Evolutionary conservation across 2,797 vertebrate genomes (phyloP).

Genomic region (Phylloscopus collybita): DNA sequence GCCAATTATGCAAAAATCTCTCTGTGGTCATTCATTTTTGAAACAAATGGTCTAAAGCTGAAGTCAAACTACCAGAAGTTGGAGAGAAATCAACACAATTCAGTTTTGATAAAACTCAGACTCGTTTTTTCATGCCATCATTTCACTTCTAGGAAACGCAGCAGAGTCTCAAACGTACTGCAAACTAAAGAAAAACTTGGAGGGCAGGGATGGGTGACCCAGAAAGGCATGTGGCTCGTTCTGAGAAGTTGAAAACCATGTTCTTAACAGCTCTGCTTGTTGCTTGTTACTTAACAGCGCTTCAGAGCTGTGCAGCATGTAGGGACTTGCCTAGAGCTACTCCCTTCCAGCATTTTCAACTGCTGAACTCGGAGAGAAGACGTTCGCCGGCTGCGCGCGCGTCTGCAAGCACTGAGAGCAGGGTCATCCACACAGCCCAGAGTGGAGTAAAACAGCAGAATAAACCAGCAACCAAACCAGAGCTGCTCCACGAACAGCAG

Average conservation of each 20-base stretch:
- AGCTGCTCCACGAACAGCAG: neutral
- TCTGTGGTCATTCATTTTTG: neutral
- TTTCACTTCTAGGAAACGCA: neutral
- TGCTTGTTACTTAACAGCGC: slow-evolving; percentile 32
- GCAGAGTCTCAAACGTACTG: neutral
- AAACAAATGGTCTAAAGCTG: neutral
- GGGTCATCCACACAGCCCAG: neutral
- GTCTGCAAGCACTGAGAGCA: neutral
- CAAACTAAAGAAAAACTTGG: neutral
- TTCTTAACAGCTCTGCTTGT: slow-evolving; percentile 53
- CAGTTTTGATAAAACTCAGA: neutral
- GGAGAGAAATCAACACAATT: neutral
- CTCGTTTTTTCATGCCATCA: neutral
- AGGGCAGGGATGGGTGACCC: neutral
- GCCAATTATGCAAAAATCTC: neutral
- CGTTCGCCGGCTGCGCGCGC: neutral
- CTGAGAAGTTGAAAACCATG: slow-evolving; percentile 30
- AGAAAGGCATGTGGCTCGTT: neutral
- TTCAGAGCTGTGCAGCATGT: slow-evolving; percentile 41
- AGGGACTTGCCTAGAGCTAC: slow-evolving; percentile 67
- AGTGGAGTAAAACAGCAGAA: neutral
- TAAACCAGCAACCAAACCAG: slow-evolving; percentile 2
- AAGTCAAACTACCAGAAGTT: neutral
- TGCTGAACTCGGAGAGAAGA: slow-evolving; percentile 41
- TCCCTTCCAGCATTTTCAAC: slow-evolving; percentile 55